Evolutionary conservation across 1,140 invertebrate genomes (phyloP), one percentile per base, ranked within the genome.

Genomic region (Drosophila truncata): DNA sequence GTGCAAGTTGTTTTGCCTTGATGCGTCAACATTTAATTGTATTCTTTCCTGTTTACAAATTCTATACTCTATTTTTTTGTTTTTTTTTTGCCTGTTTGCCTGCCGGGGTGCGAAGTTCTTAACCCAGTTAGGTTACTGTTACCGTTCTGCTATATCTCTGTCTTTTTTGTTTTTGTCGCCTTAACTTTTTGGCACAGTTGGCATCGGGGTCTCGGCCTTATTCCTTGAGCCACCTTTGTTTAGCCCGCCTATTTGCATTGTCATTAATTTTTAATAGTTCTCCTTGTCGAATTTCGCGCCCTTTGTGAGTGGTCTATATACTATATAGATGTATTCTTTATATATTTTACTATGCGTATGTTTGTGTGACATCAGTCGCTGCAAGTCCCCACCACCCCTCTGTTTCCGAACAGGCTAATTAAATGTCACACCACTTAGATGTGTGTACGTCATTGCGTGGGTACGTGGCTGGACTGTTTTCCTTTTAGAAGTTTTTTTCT

Each of bases 251-350:
- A 86, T 86, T 86, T 88, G 66, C 83, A 88, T 88, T 72, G 84
- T 61, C 80, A 87, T 87, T 87, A 87, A 87, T 72, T 66, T 80
- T 87, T 88, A 83, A 84, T 88, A 88, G 84, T 84, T 80, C 54
- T 77, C 62, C 73, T 61, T 80, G 65, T 66, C 46, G 60, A 72
- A 79, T 49, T 79, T 61, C 66, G 37, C 49, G 65, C 74, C 47
- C 70, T 54, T 66, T 66, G 58, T 62, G 27, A 27, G n/a, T 61
- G 31, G 13, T 63, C 20, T 54, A 37, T 64, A 23, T 62, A 33
- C 10, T 55, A 7, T 58, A 35, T 49, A 10, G 20, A 8, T 60
- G 8, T 37, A 31, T 31, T n/a, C n/a, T n/a, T n/a, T n/a, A 37
- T 73, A 20, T 37, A 3, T 25, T 62, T 8, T 46, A 23, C 42